Evolutionary conservation across 2,797 vertebrate genomes (phyloP), one percentile per base, ranked within the genome.

Genomic region (Rhodeus uyekii): DNA sequence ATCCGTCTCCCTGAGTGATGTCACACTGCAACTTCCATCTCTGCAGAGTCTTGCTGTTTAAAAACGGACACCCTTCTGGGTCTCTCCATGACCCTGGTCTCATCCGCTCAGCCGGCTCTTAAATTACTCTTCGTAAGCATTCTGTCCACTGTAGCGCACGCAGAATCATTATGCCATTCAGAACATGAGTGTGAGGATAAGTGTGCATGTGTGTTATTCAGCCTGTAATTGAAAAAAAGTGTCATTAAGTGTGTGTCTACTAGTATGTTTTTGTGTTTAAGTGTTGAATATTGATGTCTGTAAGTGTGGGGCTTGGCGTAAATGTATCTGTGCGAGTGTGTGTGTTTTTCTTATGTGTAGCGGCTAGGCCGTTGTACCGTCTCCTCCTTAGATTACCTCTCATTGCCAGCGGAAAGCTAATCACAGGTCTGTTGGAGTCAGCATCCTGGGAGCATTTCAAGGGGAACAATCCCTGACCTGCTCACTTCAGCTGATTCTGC

Each of bases 71-170:
- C 90, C 92, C 92, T 92, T 88, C 87, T 79, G 87, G 89, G 88
- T 87, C 89, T 90, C 88, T 87, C 86, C 85, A 76, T 91, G 91
- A 88, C 92, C 92, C 90, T 89, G 92, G 91, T 92, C 91, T 90
- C 90, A 91, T 93, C 88, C 83, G 71, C 90, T 92, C 91, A 87
- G 91, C 89, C 87, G 60, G 86, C 87, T 93, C 91, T 93, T 94
- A 93, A 94, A 94, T 94, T 91, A 93, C 93, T 91, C 92, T 86
- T 73, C 68, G 89, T 93, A 92, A 92, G 90, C 91, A 93, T 87
- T 89, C 88, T 88, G 88, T 92, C 89, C 85, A 78, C 85, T 85
- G 88, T 87, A 82, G 78, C 87, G 87, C 88, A 89, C 90, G 89
- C 87, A 88, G 85, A 82, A 84, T 87, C 88, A 92, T 93, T 92